These are phyloP conservation scores for Acestrorhynchus altus DNA, from an alignment of 2,797 vertebrate genomes.

Conservation along the genomic window DNA sequence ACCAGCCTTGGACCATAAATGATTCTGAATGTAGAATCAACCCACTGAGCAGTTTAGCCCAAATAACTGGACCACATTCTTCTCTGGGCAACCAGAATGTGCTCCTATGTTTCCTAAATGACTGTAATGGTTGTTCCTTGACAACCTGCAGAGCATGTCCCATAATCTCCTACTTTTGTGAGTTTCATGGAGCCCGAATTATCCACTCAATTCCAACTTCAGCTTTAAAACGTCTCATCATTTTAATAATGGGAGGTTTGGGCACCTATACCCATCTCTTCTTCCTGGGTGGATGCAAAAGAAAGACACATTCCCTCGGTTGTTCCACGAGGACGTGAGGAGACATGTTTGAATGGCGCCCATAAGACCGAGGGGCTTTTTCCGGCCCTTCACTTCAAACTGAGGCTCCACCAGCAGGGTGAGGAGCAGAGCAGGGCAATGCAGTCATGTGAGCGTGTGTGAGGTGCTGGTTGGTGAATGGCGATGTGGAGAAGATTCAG, in stretches of 20 bases:
- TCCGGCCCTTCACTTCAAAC: constrained; percentile 4
- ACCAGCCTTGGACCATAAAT: neutral
- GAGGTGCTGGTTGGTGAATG: neutral
- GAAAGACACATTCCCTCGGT: neutral
- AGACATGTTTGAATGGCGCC: constrained; percentile 25
- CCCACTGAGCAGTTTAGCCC: neutral
- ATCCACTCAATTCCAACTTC: constrained; percentile 6
- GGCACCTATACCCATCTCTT: neutral
- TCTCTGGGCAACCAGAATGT: neutral
- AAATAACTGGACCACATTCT: neutral
- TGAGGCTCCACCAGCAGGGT: neutral
- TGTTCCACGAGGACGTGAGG: neutral
- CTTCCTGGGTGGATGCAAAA: neutral
- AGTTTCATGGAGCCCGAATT: constrained; percentile 1
- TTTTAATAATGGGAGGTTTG: constrained; percentile 36
- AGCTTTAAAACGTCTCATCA: constrained; percentile 14
- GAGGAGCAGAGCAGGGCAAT: neutral
- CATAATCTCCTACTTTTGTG: neutral
- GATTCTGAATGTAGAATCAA: neutral
- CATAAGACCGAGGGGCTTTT: constrained; percentile 28
- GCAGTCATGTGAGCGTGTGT: neutral
- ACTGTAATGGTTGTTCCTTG: neutral
- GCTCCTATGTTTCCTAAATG: neutral
- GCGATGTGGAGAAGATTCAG: neutral
- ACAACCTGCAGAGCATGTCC: constrained; percentile 12